Evolutionary conservation across 1,140 invertebrate genomes (phyloP).

Genomic region (Apocrypta bakeri): DNA sequence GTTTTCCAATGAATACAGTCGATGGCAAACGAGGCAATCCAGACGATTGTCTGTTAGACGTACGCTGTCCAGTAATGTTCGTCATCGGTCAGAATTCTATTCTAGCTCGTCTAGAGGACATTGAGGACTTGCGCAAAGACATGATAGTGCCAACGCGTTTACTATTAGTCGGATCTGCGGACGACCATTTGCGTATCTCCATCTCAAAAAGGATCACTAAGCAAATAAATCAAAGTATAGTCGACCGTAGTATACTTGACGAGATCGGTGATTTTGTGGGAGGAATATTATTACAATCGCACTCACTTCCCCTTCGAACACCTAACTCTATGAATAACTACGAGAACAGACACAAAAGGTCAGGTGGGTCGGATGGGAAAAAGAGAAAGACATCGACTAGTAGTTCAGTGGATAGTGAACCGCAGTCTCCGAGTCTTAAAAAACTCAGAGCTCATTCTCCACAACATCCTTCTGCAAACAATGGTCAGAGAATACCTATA

Average conservation of each 20-base stretch:
- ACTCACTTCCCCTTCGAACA: conserved; percentile 76
- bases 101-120: conserved; percentile 80
- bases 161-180: conserved; percentile 88
- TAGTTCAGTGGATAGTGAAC: conserved; percentile 76
- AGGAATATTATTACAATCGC: conserved; percentile 77
- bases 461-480: neutral
- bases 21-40: conserved; percentile 85
- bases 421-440: conserved; percentile 72
- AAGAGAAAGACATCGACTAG: conserved; percentile 75
- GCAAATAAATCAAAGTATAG: conserved; percentile 87
- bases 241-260: conserved; percentile 85
- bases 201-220: conserved; percentile 82
- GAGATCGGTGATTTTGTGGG: conserved; percentile 80
- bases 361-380: conserved; percentile 54
- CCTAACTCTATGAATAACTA: conserved; percentile 45
- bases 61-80: conserved; percentile 85
- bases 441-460: conserved; percentile 66
- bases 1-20: conserved; percentile 85
- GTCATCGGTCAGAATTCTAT: conserved; percentile 86
- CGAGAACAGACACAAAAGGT: conserved; percentile 47
- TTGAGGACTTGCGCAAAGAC: conserved; percentile 84
- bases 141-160: conserved; percentile 86
- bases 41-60: conserved; percentile 85
- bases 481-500: conserved; percentile 57
- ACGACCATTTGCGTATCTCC: conserved; percentile 84